Percentiles rank a stretch among this genome's conserved stretches.
These are phyloP conservation scores for Sebastes glaucus DNA, from an alignment of 2,797 vertebrate species.

Conservation along the genomic window DNA sequence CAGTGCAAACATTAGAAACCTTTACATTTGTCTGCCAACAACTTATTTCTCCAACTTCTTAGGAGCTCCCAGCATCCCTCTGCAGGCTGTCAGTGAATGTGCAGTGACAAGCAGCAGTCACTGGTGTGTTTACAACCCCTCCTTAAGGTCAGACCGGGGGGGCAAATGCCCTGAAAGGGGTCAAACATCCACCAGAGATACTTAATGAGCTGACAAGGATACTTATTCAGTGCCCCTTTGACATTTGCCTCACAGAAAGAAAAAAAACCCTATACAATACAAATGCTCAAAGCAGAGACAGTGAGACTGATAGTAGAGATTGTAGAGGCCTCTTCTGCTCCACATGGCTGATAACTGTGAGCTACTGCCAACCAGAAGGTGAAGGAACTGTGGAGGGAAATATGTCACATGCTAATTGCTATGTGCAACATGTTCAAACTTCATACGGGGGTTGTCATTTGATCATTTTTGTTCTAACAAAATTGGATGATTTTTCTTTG, in stretches of 20 bases:
- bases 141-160: slow-evolving; percentile 8
- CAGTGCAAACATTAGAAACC: background rate
- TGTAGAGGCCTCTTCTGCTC: background rate
- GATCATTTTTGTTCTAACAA: background rate
- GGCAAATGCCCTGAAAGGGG: slow-evolving; percentile 18
- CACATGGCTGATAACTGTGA: background rate
- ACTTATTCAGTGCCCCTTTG: background rate
- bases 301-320: background rate
- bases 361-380: background rate
- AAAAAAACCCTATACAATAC: background rate
- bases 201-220: slow-evolving; percentile 26
- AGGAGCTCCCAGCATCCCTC: background rate
- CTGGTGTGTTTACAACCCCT: slow-evolving; percentile 16
- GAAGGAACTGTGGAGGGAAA: background rate
- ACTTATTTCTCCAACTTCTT: background rate
- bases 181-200: slow-evolving; percentile 14
- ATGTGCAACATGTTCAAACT: background rate
- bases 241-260: background rate
- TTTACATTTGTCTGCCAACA: background rate
- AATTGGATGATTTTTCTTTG: background rate
- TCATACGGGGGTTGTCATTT: background rate
- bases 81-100: background rate
- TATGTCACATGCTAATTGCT: background rate
- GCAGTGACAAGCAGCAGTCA: slow-evolving; percentile 15
- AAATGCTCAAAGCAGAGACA: background rate